phyloP scores from a whole-genome alignment of 2,888 invertebrate species.

The Diarsia dahlii region DNA sequence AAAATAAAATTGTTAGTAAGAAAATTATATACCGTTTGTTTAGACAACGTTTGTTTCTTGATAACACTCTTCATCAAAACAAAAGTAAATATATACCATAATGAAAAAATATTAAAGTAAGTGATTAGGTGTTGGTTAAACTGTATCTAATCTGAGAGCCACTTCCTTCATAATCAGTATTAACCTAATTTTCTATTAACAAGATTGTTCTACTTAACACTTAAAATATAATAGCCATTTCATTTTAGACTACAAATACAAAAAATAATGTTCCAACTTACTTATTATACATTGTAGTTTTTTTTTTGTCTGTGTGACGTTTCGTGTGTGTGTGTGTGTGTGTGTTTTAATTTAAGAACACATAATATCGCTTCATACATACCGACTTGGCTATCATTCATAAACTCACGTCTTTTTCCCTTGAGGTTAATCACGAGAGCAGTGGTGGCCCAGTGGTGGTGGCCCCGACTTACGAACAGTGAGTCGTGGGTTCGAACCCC shows the following conservation, averaged over 20 bases:
- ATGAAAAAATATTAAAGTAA: constrained; percentile 4
- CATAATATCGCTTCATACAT: not conserved
- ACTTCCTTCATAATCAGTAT: constrained; percentile 24
- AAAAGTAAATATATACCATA: not conserved
- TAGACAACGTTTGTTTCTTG: not conserved
- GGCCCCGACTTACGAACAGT: too few relatives aligned
- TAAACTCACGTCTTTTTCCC: too few relatives aligned
- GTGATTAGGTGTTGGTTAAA: not conserved
- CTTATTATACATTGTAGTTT: not conserved
- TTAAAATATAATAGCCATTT: constrained; percentile 2
- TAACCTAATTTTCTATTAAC: constrained; percentile 15
- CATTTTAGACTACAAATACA: not conserved
- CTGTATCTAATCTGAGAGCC: constrained; percentile 38
- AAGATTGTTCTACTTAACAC: not conserved
- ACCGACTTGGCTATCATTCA: not conserved
- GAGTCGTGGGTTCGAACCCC: too few relatives aligned
- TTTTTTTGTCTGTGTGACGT: not conserved
- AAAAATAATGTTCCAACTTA: not conserved
- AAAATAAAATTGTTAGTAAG: not conserved
- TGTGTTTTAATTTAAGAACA: not conserved
- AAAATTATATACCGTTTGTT: not conserved
- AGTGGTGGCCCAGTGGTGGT: too few relatives aligned
- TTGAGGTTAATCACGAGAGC: too few relatives aligned
- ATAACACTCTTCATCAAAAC: not conserved
- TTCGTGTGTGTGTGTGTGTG: too few relatives aligned